Evolutionary conservation across 1,140 invertebrate genomes (phyloP).

Genomic region (Megalonaias nervosa): DNA sequence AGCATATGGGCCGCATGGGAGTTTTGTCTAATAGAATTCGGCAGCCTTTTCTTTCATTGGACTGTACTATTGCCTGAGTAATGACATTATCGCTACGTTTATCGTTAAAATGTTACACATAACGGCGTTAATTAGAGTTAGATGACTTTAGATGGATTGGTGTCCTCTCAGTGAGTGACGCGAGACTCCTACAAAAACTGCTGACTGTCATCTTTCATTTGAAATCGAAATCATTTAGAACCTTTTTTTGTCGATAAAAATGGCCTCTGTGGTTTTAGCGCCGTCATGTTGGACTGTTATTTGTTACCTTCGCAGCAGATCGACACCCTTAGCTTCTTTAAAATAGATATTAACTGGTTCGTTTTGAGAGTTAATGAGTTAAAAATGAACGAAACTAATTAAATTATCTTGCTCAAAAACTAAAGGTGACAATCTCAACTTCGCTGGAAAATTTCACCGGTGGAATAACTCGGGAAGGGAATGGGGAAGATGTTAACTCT

Average conservation of each 20-base stretch:
- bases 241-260: neutral
- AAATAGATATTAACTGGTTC: too few relatives aligned
- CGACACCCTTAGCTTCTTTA: too few relatives aligned
- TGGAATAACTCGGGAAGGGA: too few relatives aligned
- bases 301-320: too few relatives aligned
- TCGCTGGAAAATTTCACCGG: too few relatives aligned
- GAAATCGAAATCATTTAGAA: neutral
- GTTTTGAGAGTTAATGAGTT: too few relatives aligned
- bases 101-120: slow-evolving; percentile 15
- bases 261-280: neutral
- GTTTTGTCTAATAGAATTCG: slow-evolving; percentile 23
- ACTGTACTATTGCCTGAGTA: slow-evolving; percentile 10
- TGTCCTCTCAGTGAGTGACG: neutral
- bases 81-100: slow-evolving; percentile 21
- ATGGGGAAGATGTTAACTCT: too few relatives aligned
- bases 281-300: neutral
- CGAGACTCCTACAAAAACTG: slow-evolving; percentile 4
- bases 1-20: slow-evolving; percentile 18
- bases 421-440: too few relatives aligned
- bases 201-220: neutral
- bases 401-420: too few relatives aligned
- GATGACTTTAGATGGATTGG: neutral
- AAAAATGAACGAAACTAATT: too few relatives aligned
- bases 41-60: slow-evolving; percentile 26
- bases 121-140: neutral